phyloP scores from a whole-genome alignment of 2,797 vertebrate species.

The Leptodactylus fallax region DNA sequence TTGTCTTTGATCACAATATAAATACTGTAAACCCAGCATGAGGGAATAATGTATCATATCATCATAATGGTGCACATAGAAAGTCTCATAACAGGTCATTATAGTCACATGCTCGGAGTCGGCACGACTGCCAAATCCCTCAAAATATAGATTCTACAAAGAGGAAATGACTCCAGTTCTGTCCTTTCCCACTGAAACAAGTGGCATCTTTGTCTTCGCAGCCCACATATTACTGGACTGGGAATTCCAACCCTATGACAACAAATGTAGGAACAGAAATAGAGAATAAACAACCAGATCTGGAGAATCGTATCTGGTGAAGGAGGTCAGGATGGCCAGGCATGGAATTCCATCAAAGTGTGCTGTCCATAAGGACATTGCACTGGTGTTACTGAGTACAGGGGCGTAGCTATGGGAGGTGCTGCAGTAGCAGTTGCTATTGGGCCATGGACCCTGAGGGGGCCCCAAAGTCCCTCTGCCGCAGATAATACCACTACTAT shows the following conservation, averaged over 20 bases:
- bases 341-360: background rate
- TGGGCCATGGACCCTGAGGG: no score
- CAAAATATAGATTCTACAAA: constrained; percentile 30
- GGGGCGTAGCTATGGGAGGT: no score
- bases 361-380: background rate
- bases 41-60: background rate
- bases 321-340: constrained; percentile 1
- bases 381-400: background rate
- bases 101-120: background rate
- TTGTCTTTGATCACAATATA: constrained; percentile 17
- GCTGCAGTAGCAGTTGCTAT: no score
- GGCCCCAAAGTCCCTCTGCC: no score
- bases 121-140: background rate
- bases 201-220: constrained; percentile 30
- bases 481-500: no score
- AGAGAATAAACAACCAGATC: constrained; percentile 33
- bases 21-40: background rate
- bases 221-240: constrained; percentile 7
- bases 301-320: background rate
- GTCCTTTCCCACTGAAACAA: constrained; percentile 24
- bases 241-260: constrained; percentile 53
- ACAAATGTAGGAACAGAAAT: constrained; percentile 34
- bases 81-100: constrained; percentile 18
- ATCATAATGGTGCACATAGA: background rate
- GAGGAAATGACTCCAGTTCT: constrained; percentile 45